These are phyloP conservation scores for Trogon melanurus DNA, from an alignment of 2,113 vertebrate species.

Conservation along the genomic window DNA sequence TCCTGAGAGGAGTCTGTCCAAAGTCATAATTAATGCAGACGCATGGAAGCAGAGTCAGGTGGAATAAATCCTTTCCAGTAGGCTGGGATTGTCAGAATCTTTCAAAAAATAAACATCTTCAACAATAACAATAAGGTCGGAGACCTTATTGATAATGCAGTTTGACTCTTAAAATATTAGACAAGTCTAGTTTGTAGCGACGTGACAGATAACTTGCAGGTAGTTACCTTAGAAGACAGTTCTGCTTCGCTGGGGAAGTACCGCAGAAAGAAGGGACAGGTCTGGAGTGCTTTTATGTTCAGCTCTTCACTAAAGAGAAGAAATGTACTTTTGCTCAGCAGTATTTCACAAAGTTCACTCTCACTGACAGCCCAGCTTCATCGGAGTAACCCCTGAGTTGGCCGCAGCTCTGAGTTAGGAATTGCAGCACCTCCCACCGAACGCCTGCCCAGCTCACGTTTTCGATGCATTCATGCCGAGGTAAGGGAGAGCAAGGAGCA, in stretches of 20 bases:
- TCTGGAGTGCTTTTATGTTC: conserved; percentile 79
- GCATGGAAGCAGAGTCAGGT: not conserved
- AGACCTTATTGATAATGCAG: not conserved
- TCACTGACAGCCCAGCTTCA: not conserved
- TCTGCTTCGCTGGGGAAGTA: conserved; percentile 73
- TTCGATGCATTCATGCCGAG: not conserved
- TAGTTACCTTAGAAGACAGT: conserved; percentile 73
- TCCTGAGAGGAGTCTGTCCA: not conserved
- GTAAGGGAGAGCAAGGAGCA: not conserved
- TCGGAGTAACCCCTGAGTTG: not conserved
- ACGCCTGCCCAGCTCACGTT: not conserved
- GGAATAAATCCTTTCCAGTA: not conserved
- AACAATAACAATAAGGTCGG: not conserved
- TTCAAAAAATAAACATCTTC: not conserved
- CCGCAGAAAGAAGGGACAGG: conserved; percentile 57
- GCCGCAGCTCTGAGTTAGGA: not conserved
- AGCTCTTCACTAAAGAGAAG: conserved; percentile 79
- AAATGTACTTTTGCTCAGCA: not conserved
- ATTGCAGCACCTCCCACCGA: not conserved
- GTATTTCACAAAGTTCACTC: not conserved
- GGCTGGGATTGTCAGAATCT: not conserved
- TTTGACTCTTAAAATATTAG: not conserved
- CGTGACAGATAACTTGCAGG: not conserved
- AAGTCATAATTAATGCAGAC: not conserved
- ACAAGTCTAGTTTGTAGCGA: not conserved